A percentile compares a stretch with the other conserved stretches of the same genome.
Conservation (phyloP, 2,888 invertebrate species). For the Oegoconia quadripuncta region DNA sequence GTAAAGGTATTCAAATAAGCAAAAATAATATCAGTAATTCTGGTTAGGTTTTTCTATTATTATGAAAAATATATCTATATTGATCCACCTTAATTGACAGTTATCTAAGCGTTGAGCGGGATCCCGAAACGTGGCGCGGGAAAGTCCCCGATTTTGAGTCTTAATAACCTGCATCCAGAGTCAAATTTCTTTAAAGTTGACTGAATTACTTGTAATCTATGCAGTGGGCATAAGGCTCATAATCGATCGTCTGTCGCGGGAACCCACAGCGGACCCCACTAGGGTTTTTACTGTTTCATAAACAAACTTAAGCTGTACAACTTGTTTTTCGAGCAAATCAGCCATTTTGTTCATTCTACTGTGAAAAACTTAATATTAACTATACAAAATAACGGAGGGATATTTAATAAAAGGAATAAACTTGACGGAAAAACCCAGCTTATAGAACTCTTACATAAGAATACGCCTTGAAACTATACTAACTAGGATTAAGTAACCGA, state of each 20-base stretch:
- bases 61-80: no score
- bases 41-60: no score
- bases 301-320: not conserved
- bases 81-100: no score
- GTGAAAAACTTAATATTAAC: conserved; percentile 6
- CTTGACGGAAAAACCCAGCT: conserved; percentile 36
- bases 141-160: no score
- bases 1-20: not conserved
- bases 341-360: not conserved
- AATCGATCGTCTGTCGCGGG: no score
- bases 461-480: conserved; percentile 5
- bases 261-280: no score
- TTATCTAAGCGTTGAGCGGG: no score
- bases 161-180: no score
- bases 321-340: not conserved
- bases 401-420: conserved; percentile 26
- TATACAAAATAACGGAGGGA: conserved; percentile 45
- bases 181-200: no score
- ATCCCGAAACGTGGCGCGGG: no score
- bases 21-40: not conserved
- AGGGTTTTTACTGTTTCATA: not conserved
- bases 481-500: conserved; percentile 34
- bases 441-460: conserved; percentile 15
- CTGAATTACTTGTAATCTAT: no score
- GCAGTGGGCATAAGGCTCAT: no score